A percentile compares a stretch with the other conserved stretches of the same genome.
These are phyloP conservation scores for Drosophila tsacasi DNA, from an alignment of 1,140 invertebrate species.

Conservation along the genomic window DNA sequence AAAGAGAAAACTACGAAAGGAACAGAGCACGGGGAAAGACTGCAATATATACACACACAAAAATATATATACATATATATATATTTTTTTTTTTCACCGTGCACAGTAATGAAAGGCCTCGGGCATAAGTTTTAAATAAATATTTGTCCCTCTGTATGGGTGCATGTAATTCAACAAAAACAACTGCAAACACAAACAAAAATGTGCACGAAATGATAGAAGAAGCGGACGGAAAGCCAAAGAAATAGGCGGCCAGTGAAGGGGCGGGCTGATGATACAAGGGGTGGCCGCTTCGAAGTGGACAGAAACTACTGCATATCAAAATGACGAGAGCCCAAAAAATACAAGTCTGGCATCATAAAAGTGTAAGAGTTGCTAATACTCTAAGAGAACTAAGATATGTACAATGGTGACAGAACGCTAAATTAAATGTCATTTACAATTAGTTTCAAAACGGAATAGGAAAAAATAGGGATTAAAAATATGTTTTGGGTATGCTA, in stretches of 20 bases:
- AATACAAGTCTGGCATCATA: background rate
- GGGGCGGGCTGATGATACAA: background rate
- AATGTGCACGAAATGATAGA: conserved; percentile 51
- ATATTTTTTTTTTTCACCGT: conserved; percentile 63
- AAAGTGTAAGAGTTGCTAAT: conserved; percentile 23
- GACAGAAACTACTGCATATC: conserved; percentile 63
- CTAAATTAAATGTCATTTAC: background rate
- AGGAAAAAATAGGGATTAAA: background rate
- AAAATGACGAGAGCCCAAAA: conserved; percentile 52
- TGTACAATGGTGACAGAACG: background rate
- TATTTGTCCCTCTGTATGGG: conserved; percentile 71
- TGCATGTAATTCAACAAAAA: conserved; percentile 83
- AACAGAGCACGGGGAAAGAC: conserved; percentile 21
- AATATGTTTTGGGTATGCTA: too few species aligned
- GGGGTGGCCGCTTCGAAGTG: conserved; percentile 22
- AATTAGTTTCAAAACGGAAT: background rate
- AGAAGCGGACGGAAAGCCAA: conserved; percentile 43
- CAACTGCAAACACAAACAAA: conserved; percentile 53
- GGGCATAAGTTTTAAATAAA: conserved; percentile 83
- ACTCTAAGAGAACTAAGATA: background rate
- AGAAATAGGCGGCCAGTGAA: conserved; percentile 57
- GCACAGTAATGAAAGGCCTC: conserved; percentile 82
- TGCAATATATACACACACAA: conserved; percentile 18
- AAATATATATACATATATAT: conserved; percentile 37
- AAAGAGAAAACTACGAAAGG: conserved; percentile 22